Conservation (phyloP, 2,888 invertebrate genomes). For the Dyspetes luteomarginatus region DNA sequence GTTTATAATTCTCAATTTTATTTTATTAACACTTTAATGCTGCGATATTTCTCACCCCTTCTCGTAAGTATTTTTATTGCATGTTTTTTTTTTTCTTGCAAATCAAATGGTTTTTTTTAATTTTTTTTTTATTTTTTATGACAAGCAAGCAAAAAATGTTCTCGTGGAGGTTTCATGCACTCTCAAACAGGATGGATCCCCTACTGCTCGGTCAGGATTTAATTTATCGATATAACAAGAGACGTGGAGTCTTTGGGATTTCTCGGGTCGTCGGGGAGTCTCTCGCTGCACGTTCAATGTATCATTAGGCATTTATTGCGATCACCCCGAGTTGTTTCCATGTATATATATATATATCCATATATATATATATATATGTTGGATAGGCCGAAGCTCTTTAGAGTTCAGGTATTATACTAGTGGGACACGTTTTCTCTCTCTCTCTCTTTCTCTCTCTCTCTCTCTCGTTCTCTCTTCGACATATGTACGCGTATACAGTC, state of each 20-base stretch:
- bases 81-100: constrained; percentile 21
- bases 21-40: constrained; percentile 21
- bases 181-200: constrained; percentile 30
- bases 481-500: too few species aligned
- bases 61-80: neutral
- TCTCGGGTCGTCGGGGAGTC: constrained; percentile 52
- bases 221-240: constrained; percentile 60
- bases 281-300: constrained; percentile 71
- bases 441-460: too few species aligned
- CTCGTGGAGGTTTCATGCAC: constrained; percentile 8
- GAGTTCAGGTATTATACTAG: constrained; percentile 35
- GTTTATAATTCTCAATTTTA: constrained; percentile 43
- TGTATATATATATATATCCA: neutral
- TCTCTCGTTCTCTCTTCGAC: too few species aligned
- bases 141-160: constrained; percentile 1
- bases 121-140: constrained; percentile 8
- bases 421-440: constrained; percentile 43
- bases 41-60: neutral
- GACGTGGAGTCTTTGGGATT: constrained; percentile 50
- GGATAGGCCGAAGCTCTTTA: constrained; percentile 44
- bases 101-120: neutral
- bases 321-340: constrained; percentile 66
- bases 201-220: constrained; percentile 52
- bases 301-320: constrained; percentile 79
- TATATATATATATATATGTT: constrained; percentile 16